Percentiles rank a stretch among this genome's conserved stretches.
Conservation (phyloP, 2,888 invertebrate species). For the Aleiodes testaceus region DNA sequence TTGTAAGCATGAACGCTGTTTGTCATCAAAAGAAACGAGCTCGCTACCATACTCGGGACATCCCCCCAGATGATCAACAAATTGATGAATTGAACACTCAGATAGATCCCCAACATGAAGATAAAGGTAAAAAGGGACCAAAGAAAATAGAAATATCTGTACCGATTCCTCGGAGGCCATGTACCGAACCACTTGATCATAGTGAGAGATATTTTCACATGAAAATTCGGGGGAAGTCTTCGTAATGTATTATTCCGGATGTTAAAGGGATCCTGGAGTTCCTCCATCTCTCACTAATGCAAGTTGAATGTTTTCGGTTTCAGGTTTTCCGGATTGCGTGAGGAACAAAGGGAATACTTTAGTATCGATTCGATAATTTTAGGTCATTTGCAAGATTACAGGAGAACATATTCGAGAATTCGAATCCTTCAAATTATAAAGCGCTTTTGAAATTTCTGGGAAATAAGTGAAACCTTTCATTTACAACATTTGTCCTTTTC, state of each 20-base stretch:
- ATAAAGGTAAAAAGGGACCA: slow-evolving; percentile 52
- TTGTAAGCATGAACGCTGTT: slow-evolving; percentile 58
- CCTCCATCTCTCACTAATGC: neutral
- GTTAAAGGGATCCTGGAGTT: neutral
- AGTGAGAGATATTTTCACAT: slow-evolving; percentile 55
- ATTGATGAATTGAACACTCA: slow-evolving; percentile 55
- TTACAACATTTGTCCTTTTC: too few relatives aligned
- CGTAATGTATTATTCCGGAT: slow-evolving; percentile 34
- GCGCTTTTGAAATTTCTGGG: too few relatives aligned
- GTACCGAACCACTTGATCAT: slow-evolving; percentile 60
- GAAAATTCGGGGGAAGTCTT: slow-evolving; percentile 55
- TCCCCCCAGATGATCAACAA: slow-evolving; percentile 55
- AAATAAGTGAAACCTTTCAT: too few relatives aligned
- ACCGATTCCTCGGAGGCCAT: slow-evolving; percentile 55
- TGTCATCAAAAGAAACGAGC: slow-evolving; percentile 59
- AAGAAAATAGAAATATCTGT: slow-evolving; percentile 47
- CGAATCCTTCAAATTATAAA: too few relatives aligned
- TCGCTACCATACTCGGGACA: slow-evolving; percentile 53
- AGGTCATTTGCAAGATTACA: too few relatives aligned
- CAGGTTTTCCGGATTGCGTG: too few relatives aligned
- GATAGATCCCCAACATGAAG: slow-evolving; percentile 55
- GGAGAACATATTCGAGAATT: too few relatives aligned
- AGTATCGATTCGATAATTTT: too few relatives aligned
- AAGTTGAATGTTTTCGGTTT: too few relatives aligned
- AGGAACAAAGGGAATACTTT: too few relatives aligned